phyloP scores from a whole-genome alignment of 2,888 invertebrate species.

The Hirtodrosophila trivittata region DNA sequence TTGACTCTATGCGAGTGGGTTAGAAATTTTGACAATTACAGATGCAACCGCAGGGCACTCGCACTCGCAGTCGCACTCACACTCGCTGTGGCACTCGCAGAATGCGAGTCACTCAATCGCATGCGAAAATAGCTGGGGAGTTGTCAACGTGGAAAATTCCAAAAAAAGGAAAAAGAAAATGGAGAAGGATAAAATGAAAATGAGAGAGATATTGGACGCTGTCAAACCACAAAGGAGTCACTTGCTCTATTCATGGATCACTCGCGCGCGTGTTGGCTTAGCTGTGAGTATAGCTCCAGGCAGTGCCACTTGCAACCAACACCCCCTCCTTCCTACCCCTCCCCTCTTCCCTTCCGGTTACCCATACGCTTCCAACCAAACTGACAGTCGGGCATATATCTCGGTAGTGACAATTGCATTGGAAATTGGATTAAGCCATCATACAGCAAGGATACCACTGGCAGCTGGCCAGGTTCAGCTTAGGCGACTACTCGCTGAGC shows the following conservation, averaged over 20 bases:
- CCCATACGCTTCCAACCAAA: too few species aligned
- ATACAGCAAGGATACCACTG: conserved; percentile 51
- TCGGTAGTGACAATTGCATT: conserved; percentile 71
- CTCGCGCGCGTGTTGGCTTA: conserved; percentile 31
- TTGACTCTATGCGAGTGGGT: too few species aligned
- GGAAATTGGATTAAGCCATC: conserved; percentile 74
- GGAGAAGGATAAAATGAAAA: conserved; percentile 3
- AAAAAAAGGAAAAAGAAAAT: conserved; percentile 3
- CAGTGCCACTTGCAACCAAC: conserved; percentile 9
- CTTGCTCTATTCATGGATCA: conserved; percentile 41
- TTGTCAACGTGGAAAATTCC: conserved; percentile 35
- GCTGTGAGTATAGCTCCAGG: conserved; percentile 30
- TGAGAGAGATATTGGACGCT: conserved; percentile 32
- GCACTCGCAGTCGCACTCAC: too few species aligned
- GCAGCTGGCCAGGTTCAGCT: conserved; percentile 37
- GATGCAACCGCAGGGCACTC: conserved; percentile 44
- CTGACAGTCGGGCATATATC: conserved; percentile 34
- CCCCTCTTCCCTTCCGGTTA: neutral
- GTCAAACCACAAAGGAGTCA: conserved; percentile 64
- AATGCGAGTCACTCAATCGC: conserved; percentile 18
- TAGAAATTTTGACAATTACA: conserved; percentile 41
- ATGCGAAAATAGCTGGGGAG: conserved; percentile 44
- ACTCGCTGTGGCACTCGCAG: too few species aligned
- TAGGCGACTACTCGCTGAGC: conserved; percentile 22
- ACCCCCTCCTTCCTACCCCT: conserved; percentile 7